Percentiles rank a stretch among this genome's conserved stretches.
Conservation (phyloP, 1,140 invertebrate genomes). For the Riptortus pedestris region DNA sequence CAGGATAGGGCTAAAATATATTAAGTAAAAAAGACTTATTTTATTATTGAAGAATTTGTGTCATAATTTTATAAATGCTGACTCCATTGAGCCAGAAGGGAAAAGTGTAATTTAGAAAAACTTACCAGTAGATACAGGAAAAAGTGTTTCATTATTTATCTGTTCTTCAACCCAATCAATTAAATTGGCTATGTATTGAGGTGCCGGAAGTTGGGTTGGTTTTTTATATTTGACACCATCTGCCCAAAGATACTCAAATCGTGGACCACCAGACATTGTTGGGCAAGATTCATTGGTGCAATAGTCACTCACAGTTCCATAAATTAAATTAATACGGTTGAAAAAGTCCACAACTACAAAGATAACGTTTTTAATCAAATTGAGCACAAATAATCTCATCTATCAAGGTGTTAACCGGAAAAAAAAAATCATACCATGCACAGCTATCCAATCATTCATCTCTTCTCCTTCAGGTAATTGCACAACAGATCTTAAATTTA, state of each 20-base stretch:
- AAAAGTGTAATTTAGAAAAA: too few species aligned
- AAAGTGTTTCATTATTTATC: constrained; percentile 83
- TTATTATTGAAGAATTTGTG: too few species aligned
- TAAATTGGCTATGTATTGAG: constrained; percentile 72
- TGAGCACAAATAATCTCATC: background rate
- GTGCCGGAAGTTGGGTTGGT: constrained; percentile 76
- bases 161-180: constrained; percentile 93
- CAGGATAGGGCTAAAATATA: too few species aligned
- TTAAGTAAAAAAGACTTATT: too few species aligned
- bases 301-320: constrained; percentile 79
- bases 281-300: constrained; percentile 80
- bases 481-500: constrained; percentile 77
- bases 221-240: constrained; percentile 81
- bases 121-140: constrained; percentile 56
- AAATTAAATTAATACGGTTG: constrained; percentile 88
- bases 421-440: constrained; percentile 58
- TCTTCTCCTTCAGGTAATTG: constrained; percentile 77
- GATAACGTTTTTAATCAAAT: background rate
- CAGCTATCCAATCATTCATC: constrained; percentile 88
- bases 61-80: too few species aligned
- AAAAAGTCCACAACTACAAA: constrained; percentile 86
- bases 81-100: too few species aligned
- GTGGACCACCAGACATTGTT: constrained; percentile 79
- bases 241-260: constrained; percentile 90
- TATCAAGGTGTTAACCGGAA: background rate